Evolutionary conservation across 2,797 vertebrate species (phyloP), one percentile per base, ranked within the genome.

Genomic region (Haliaeetus albicilla): DNA sequence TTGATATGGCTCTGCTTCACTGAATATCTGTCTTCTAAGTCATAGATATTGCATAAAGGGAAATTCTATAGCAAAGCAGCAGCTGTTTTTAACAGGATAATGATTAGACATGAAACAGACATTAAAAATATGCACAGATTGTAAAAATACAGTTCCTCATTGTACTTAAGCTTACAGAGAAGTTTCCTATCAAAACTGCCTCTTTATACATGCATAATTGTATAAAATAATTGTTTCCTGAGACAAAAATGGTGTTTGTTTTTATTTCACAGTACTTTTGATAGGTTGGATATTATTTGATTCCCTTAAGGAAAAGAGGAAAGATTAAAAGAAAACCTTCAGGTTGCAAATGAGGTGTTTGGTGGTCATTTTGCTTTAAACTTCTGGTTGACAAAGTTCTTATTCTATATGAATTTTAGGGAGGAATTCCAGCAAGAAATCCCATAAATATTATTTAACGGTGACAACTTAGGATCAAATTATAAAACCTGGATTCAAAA

Each of bases 281-380:
- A 35, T 18, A n/a, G 11, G 43, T 80, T 59, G 5, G 14, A 7
- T 35, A 15, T 28, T 13, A 18, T 24, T 69, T 69, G 3, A n/a
- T 48, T 46, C 6, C 7, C 33, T 54, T 51, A 61, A 61, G 18
- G 3, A n/a, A 78, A 60, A 28, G 14, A 56, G 1, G 11, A 80
- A 48, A 19, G 4, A 48, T 13, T 61, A 18, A 60, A 92, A 35
- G 12, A 43, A 46, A 64, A 28, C 0, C 3, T 69, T 53, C 14
- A 54, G 10, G 1, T 3, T 69, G 9, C 8, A 69, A 73, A 54
- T 33, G 0, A 69, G 4, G 2, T 30, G 0, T 60, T 44, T 57
- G 9, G 6, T 51, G 18, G 12, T 7, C 8, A 44, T 70, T 82
- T 79, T 73, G 1, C 3, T 87, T 74, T 63, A 51, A 63, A 44